Evolutionary conservation across 2,113 vertebrate species (phyloP).

Genomic region (Nothocercus nigrocapillus): DNA sequence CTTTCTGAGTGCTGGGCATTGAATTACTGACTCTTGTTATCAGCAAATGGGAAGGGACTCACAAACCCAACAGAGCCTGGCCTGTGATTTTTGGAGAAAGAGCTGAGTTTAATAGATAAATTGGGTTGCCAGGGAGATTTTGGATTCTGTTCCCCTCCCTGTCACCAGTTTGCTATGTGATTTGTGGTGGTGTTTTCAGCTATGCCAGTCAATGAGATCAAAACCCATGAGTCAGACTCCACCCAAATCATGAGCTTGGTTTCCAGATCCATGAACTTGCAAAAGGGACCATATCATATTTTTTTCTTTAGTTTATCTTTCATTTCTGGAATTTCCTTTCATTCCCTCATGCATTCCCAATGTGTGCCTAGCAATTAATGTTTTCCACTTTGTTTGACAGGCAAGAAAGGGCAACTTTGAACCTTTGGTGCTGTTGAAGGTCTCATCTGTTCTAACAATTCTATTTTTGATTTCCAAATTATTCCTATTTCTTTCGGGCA

Average conservation of each 20-base stretch:
- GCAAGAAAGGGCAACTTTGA: not conserved
- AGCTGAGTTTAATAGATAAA: conserved; percentile 35
- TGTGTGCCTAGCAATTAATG: conserved; percentile 26
- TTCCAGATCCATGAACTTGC: conserved; percentile 51
- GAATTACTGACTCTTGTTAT: conserved; percentile 20
- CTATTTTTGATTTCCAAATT: not conserved
- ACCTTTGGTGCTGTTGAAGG: not conserved
- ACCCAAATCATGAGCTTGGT: conserved; percentile 56
- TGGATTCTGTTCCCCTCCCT: conserved; percentile 34
- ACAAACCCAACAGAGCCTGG: not conserved
- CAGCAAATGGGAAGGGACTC: not conserved
- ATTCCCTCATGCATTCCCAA: not conserved
- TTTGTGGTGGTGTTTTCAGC: conserved; percentile 50
- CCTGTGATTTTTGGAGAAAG: conserved; percentile 28
- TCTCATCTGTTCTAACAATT: not conserved
- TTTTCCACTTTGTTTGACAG: conserved; percentile 10
- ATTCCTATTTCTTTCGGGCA: conserved; percentile 5
- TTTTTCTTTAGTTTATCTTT: conserved; percentile 48
- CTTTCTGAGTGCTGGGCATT: not conserved
- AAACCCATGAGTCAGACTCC: conserved; percentile 52
- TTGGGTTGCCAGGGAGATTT: conserved; percentile 50
- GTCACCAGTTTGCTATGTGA: conserved; percentile 64
- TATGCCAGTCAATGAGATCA: conserved; percentile 59
- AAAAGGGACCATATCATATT: not conserved
- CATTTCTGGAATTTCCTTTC: conserved; percentile 43